Evolutionary conservation across 2,888 invertebrate genomes (phyloP).

Genomic region (Luperina nickerlii): DNA sequence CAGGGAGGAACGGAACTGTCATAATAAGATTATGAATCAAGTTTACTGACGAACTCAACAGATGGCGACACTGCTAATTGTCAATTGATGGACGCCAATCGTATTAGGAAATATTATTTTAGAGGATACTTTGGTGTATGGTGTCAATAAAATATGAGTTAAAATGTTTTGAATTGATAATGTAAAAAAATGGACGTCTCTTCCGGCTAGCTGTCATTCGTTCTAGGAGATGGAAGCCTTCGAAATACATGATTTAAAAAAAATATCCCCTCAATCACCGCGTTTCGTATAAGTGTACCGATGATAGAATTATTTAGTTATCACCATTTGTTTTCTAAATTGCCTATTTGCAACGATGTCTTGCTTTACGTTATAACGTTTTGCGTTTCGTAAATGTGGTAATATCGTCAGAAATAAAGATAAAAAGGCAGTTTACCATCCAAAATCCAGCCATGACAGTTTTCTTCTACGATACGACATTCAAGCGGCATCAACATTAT

Average conservation of each 20-base stretch:
- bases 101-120: constrained; percentile 45
- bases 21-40: constrained; percentile 69
- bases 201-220: not conserved
- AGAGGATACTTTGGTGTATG: constrained; percentile 27
- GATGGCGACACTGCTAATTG: constrained; percentile 57
- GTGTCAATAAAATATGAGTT: not conserved
- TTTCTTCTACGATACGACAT: constrained; percentile 15
- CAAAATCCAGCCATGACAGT: not conserved
- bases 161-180: not conserved
- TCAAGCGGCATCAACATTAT: constrained; percentile 28
- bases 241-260: not conserved
- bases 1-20: constrained; percentile 50
- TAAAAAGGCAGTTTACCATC: not conserved
- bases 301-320: not conserved
- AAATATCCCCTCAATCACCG: no score
- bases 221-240: no score
- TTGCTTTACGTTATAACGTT: not conserved
- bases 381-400: not conserved
- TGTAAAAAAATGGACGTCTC: not conserved
- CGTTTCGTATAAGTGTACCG: not conserved
- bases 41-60: constrained; percentile 56
- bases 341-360: not conserved
- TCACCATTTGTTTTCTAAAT: not conserved
- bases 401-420: not conserved
- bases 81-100: constrained; percentile 47